Base-by-base conservation (phyloP, 1,140 invertebrate species). In the Cepaea nemoralis region DNA sequence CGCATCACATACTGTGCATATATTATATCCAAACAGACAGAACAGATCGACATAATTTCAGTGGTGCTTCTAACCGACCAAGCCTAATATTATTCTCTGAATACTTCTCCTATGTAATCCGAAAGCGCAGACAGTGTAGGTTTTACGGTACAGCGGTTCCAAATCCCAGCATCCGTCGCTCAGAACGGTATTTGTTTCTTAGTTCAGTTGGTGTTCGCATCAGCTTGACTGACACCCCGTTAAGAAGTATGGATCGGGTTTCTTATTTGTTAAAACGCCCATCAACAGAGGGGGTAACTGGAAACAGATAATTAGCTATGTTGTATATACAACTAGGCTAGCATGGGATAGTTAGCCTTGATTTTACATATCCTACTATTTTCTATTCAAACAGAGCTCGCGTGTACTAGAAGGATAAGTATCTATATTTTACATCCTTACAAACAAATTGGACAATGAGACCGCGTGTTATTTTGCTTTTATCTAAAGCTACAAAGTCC, bases 341-440 rank as follows among this genome's bases (percentile, higher is more conserved):
- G 50, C 2, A 40, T 33, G 59, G 27, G 22, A 63, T 63, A 50
- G 37, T 33, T 45, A 39, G 12, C 39, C 35, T 55, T 59, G 55
- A 59, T 59, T 77, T 77, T 63, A 55, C 37, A 40, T 63, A 77
- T 35, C 45, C 22, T 12, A 37, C 27, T 77, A 59, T 63, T 40
- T 63, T 40, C 27, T 63, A 27, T 39, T 63, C 50, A 63, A 63
- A 77, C 39, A 39, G 3, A 50, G 5, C 39, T 24, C 42, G 37
- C 37, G 37, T 39, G 59, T 27, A 55, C 39, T 27, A 16, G 10
- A 63, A 59, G 50, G 48, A 40, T 66, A 59, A 77, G 48, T 40
- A 71, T n/a, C 69, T 40, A 37, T n/a, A 45, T n/a, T 22, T 37
- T 3, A 22, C 37, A 5, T 45, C 10, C 3, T 10, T 39, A 0